Base-by-base conservation (phyloP, 2,113 vertebrate genomes). In the Limanda limanda region DNA sequence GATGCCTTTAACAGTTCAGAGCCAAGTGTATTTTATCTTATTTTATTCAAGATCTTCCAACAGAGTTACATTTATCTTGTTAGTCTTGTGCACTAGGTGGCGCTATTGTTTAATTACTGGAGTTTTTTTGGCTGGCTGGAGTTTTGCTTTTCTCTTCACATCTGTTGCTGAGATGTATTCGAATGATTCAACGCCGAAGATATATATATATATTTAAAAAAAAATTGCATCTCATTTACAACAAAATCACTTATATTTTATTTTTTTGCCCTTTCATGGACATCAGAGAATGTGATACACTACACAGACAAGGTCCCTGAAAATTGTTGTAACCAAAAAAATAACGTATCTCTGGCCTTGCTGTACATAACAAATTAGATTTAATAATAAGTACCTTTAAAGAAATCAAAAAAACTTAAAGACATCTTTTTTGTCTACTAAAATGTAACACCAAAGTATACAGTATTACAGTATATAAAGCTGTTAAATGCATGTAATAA, bases 11-110 rank as follows among this genome's bases (percentile, higher is more conserved):
- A 42, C 40, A 42, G 10, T 40, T 40, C 37, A 42, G 40, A 42
- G 40, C 11, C 40, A 42, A 47, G 4, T 48, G 51, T 20, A 54
- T 54, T 54, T n/a, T n/a, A 47, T 18, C 18, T 48, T 18, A 4
- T 5, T 48, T 5, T 8, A 52, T 52, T 52, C 6, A 20, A n/a
- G 17, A 2, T n/a, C 20, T 52, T n/a, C 20, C 20, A 52, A n/a
- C 51, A 51, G 17, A n/a, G 8, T 9, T n/a, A 21, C 20, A 10
- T 56, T 1, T 24, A 56, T 21, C 11, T 20, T 24, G 12, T 17
- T 10, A 2, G 48, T n/a, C 20, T 1, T 57, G 1, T 59, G 9
- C 78, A 65, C 42, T 64, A 42, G 65, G 5, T 74, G 78, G 60
- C 78, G n/a, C 42, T 70, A 12, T 51, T 69, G 37, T 11, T 1